A percentile compares a stretch with the other conserved stretches of the same genome.
These are phyloP conservation scores for Agonopterix heracliana DNA, from an alignment of 2,888 invertebrate species.

Conservation along the genomic window DNA sequence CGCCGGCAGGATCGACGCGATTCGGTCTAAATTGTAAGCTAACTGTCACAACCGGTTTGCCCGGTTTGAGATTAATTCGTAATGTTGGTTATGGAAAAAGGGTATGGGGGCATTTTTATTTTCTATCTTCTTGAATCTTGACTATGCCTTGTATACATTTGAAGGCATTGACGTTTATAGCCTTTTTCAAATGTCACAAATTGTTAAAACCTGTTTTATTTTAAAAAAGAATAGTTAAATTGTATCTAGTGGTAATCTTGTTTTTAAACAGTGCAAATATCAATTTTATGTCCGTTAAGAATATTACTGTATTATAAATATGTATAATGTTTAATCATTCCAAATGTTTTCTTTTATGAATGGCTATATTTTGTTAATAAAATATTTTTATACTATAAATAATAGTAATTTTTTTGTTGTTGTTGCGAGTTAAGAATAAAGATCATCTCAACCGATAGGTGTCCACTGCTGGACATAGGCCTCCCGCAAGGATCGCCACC, in stretches of 20 bases:
- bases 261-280: neutral
- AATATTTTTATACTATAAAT: conserved; percentile 22
- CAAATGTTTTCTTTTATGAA: conserved; percentile 35
- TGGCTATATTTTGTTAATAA: conserved; percentile 34
- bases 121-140: neutral
- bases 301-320: conserved; percentile 17
- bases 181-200: too few species aligned
- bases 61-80: conserved; percentile 13
- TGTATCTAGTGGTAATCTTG: neutral
- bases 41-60: conserved; percentile 18
- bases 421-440: too few species aligned
- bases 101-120: conserved; percentile 39
- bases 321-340: conserved; percentile 45
- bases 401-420: neutral
- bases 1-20: conserved; percentile 81
- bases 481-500: too few species aligned
- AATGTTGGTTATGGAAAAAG: conserved; percentile 40
- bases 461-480: too few species aligned
- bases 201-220: neutral
- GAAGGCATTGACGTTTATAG: too few species aligned
- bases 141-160: neutral
- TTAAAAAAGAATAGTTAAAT: neutral
- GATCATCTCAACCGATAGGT: too few species aligned
- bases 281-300: conserved; percentile 14
- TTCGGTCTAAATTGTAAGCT: conserved; percentile 84